These are phyloP conservation scores for Montipora foliosa DNA, from an alignment of 64 coral and sea anemone species.

Conservation along the genomic window DNA sequence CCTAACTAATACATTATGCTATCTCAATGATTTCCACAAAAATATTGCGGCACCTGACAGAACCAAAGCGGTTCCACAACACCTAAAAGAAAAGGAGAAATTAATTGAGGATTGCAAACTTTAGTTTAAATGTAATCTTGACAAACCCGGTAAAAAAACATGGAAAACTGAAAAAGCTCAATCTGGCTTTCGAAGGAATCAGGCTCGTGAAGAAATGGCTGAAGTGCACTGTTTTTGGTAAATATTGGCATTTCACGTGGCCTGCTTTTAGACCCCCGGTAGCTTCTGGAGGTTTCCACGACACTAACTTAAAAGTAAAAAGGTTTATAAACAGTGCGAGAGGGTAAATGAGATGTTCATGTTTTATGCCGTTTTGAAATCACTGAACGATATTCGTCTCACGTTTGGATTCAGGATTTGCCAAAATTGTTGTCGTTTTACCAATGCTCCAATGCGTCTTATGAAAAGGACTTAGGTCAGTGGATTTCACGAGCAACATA, in stretches of 20 bases:
- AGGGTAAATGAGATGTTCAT: too few relatives aligned
- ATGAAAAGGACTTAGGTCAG: not conserved
- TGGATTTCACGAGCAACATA: too few relatives aligned
- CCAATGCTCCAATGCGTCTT: too few relatives aligned
- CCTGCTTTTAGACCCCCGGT: too few relatives aligned
- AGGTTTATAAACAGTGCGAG: too few relatives aligned
- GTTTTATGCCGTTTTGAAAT: too few relatives aligned
- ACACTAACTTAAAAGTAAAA: too few relatives aligned
- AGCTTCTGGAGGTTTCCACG: too few relatives aligned
- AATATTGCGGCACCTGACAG: constrained; percentile 32
- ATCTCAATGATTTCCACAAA: constrained; percentile 35
- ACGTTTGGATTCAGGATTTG: not conserved
- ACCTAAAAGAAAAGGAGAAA: constrained; percentile 6
- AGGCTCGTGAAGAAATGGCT: too few relatives aligned
- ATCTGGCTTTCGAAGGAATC: not conserved
- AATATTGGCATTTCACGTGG: too few relatives aligned
- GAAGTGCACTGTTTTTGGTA: too few relatives aligned
- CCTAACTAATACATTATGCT: not conserved
- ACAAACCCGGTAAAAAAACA: not conserved
- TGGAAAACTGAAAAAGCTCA: not conserved
- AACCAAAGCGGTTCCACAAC: constrained; percentile 23
- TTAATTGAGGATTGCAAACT: not conserved
- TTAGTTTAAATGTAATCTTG: not conserved
- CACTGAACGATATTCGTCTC: not conserved
- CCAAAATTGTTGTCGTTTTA: too few relatives aligned